These are phyloP conservation scores for Anarrhichthys ocellatus DNA, from an alignment of 2,113 vertebrate genomes.

Conservation along the genomic window DNA sequence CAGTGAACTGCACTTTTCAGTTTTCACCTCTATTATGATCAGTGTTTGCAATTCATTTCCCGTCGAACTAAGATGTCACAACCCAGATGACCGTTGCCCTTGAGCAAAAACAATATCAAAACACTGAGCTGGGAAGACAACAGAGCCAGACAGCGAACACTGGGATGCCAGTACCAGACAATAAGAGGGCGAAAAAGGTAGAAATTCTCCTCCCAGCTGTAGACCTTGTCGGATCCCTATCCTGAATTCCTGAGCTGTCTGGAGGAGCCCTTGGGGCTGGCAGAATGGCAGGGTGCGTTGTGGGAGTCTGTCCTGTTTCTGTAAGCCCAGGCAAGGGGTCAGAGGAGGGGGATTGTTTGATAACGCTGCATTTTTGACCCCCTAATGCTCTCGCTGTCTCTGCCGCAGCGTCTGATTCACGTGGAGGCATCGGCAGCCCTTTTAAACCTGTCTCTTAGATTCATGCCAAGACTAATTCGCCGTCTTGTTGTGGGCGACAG, in stretches of 20 bases:
- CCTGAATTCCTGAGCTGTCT: slow-evolving; percentile 85
- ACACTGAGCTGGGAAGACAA: slow-evolving; percentile 81
- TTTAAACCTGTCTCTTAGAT: slow-evolving; percentile 71
- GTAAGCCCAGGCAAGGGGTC: slow-evolving; percentile 79
- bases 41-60: slow-evolving; percentile 77
- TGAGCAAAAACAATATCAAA: slow-evolving; percentile 77
- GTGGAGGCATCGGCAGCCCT: slow-evolving; percentile 50
- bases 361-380: slow-evolving; percentile 80
- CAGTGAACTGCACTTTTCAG: slow-evolving; percentile 38
- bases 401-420: slow-evolving; percentile 76
- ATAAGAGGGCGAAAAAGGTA: slow-evolving; percentile 80
- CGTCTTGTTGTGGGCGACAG: slow-evolving; percentile 82
- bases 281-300: slow-evolving; percentile 79
- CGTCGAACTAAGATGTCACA: slow-evolving; percentile 73
- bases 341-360: slow-evolving; percentile 65
- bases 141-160: slow-evolving; percentile 83
- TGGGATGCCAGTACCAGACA: slow-evolving; percentile 82
- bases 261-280: slow-evolving; percentile 79
- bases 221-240: slow-evolving; percentile 84
- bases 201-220: slow-evolving; percentile 86
- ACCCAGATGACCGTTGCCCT: slow-evolving; percentile 70
- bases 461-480: slow-evolving; percentile 85
- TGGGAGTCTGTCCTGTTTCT: slow-evolving; percentile 83
- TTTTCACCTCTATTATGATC: slow-evolving; percentile 62
- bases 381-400: slow-evolving; percentile 75